Percentiles rank a stretch among this genome's conserved stretches.
Conservation (phyloP, 2,797 vertebrate genomes). For the Xiphorhynchus erythropygius region DNA sequence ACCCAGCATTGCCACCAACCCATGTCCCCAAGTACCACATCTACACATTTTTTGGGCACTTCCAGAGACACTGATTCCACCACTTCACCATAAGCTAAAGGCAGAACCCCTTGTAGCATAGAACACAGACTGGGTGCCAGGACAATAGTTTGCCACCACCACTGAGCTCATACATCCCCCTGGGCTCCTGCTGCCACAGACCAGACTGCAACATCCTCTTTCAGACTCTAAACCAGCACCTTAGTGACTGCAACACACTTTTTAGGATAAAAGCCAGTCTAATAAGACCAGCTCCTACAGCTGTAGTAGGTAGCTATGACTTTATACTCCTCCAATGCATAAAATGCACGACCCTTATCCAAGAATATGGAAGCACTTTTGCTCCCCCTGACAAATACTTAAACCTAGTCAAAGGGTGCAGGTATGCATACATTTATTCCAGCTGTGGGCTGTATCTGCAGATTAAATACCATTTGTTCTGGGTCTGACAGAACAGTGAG, state of each 20-base stretch:
- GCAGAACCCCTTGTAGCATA: not conserved
- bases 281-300: not conserved
- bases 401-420: not conserved
- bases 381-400: not conserved
- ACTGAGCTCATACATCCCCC: not conserved
- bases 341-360: not conserved
- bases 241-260: not conserved
- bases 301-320: not conserved
- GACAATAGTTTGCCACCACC: not conserved
- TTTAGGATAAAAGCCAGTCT: not conserved
- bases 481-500: not conserved
- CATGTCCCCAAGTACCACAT: not conserved
- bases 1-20: not conserved
- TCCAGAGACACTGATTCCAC: not conserved
- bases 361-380: not conserved
- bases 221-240: not conserved
- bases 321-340: not conserved
- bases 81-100: not conserved
- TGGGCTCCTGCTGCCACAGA: not conserved
- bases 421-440: slow-evolving; percentile 27
- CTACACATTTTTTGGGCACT: fast-evolving
- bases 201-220: not conserved
- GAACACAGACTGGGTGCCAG: not conserved
- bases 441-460: slow-evolving; percentile 1
- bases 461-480: slow-evolving; percentile 31